A percentile compares a stretch with the other conserved stretches of the same genome.
phyloP scores from a whole-genome alignment of 2,888 invertebrate species.

The Drosophila nigricruria region DNA sequence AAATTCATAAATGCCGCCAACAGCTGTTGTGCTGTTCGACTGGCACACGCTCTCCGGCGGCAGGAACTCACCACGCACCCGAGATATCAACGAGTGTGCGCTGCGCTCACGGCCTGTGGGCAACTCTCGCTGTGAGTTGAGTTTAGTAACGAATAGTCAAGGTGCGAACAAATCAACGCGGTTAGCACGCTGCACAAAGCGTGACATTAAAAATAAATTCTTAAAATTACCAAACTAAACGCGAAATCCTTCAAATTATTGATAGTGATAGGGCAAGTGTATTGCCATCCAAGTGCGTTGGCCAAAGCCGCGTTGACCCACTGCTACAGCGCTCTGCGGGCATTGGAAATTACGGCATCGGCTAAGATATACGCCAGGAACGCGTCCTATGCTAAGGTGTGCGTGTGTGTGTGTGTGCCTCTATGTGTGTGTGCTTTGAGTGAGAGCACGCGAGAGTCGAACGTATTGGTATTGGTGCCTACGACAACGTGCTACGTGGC shows the following conservation, averaged over 20 bases:
- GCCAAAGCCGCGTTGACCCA: constrained; percentile 9
- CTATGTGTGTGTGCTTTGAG: constrained; percentile 29
- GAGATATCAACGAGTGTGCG: constrained; percentile 66
- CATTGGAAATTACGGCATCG: constrained; percentile 76
- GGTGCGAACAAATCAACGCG: constrained; percentile 82
- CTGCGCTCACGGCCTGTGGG: constrained; percentile 43
- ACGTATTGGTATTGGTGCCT: constrained; percentile 60
- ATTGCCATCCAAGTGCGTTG: constrained; percentile 13
- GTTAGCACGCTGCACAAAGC: constrained; percentile 75
- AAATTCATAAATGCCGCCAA: constrained; percentile 56
- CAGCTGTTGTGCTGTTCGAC: constrained; percentile 57
- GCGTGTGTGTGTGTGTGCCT: constrained; percentile 36
- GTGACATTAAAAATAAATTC: constrained; percentile 68
- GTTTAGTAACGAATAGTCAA: constrained; percentile 79
- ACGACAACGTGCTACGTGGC: constrained; percentile 67
- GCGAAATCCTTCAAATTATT: constrained; percentile 40
- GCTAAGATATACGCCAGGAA: constrained; percentile 67
- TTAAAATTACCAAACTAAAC: constrained; percentile 60
- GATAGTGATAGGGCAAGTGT: constrained; percentile 17
- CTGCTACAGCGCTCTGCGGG: constrained; percentile 29
- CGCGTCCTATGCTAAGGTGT: constrained; percentile 72
- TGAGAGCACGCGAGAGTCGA: constrained; percentile 71
- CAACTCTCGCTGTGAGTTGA: constrained; percentile 60
- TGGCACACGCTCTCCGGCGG: constrained; percentile 63
- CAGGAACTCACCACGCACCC: constrained; percentile 59